phyloP scores from a whole-genome alignment of 1,140 invertebrate species.

The Caenorhabditis brenneri region DNA sequence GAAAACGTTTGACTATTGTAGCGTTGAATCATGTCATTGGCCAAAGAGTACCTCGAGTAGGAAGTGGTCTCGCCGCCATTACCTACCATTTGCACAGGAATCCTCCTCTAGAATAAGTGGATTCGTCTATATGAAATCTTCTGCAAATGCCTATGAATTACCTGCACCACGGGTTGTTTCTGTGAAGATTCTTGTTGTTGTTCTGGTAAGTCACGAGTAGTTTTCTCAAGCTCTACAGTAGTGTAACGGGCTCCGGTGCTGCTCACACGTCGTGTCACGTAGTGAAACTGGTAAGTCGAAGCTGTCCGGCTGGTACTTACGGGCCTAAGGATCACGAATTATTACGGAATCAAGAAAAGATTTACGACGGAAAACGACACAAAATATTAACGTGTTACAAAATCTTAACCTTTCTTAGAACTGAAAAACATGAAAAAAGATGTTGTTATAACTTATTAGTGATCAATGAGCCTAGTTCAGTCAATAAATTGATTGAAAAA shows the following conservation, averaged over 20 bases:
- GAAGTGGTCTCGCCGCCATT: background rate
- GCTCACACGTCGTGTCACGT: slow-evolving; percentile 24
- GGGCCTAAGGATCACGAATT: background rate
- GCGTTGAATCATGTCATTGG: background rate
- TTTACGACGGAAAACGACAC: too few species aligned
- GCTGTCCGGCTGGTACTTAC: slow-evolving; percentile 6
- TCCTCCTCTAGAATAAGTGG: background rate
- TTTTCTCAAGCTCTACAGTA: background rate
- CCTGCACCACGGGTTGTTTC: background rate
- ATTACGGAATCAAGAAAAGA: too few species aligned
- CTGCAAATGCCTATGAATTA: background rate
- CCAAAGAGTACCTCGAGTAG: background rate
- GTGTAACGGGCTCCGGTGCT: background rate
- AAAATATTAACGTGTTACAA: too few species aligned
- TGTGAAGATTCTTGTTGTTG: background rate
- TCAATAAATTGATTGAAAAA: too few species aligned
- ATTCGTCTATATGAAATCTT: too few species aligned
- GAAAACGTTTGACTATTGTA: slow-evolving; percentile 5
- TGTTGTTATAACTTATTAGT: background rate
- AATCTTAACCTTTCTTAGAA: too few species aligned
- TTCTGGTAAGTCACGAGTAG: background rate
- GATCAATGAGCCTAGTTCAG: background rate
- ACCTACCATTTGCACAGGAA: slow-evolving; percentile 19
- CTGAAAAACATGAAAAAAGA: too few species aligned
- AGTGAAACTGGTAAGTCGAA: slow-evolving; percentile 25